Evolutionary conservation across 1,140 invertebrate species (phyloP), one percentile per base, ranked within the genome.

Genomic region (Papilio glaucus): DNA sequence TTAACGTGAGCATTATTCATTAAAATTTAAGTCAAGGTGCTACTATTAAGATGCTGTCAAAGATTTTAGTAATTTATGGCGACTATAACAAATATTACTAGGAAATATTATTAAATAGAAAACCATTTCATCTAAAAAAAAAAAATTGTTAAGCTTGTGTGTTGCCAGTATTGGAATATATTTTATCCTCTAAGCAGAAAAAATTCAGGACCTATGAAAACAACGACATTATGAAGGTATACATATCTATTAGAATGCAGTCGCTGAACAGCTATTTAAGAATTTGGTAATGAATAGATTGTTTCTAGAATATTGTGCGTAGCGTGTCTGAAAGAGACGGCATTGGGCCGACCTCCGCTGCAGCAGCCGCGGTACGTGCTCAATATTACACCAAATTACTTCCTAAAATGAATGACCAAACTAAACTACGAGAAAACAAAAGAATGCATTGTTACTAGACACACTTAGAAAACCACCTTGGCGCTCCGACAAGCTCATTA

Each of bases 311-410:
- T 53, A 18, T 6, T 37, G 45, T 53, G 26, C 41, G 24, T 68
- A 57, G n/a, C 38, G 18, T 67, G 9, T 67, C 41, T 33, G 67
- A 69, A 53, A 9, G 72, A 71, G 72, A 41, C 79, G 86, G 78
- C 87, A 88, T 86, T 86, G 85, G 76, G 0, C 73, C 79, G 88
- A 86, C 89, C 89, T 91, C 80, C 81, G 75, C 67, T 76, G 77
- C 80, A 86, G 81, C 85, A 77, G 78, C 77, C 80, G 73, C 76
- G 65, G 73, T 89, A 91, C 88, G 89, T 90, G 88, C 71, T 75
- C 79, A 86, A 89, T 89, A 85, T 85, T 75, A 45, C 76, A 75
- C 78, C 71, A 89, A 90, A 90, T 89, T 89, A 90, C 88, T 91
- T 91, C 89, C 89, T 80, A 77, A 74, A 78, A 80, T 76, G 69